Percentiles rank a stretch among this genome's conserved stretches.
Evolutionary conservation across 2,797 vertebrate species (phyloP).

Genomic region (Malacoctenus gilli): DNA sequence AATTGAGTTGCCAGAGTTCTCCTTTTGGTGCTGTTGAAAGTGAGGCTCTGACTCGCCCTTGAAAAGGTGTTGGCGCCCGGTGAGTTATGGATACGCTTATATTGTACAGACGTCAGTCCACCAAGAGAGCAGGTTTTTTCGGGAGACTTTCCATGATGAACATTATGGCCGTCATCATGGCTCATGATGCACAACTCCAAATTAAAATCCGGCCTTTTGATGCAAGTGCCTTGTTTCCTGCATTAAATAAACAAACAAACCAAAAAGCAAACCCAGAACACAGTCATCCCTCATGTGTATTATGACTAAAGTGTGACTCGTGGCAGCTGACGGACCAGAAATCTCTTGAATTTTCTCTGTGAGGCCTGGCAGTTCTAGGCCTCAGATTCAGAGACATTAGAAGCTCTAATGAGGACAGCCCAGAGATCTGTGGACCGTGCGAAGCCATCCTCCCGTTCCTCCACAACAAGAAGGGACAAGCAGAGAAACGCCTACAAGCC

Average conservation of each 20-base stretch:
- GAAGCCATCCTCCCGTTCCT: constrained; percentile 43
- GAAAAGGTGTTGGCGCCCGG: constrained; percentile 48
- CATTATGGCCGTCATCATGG: constrained; percentile 51
- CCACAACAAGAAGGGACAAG: constrained; percentile 58
- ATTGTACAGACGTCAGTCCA: constrained; percentile 46
- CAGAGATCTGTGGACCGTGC: constrained; percentile 46
- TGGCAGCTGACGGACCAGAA: constrained; percentile 50
- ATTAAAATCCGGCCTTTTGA: constrained; percentile 47
- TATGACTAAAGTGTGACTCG: constrained; percentile 48
- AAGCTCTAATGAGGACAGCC: constrained; percentile 56
- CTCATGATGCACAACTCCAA: constrained; percentile 43
- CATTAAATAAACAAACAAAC: no score
- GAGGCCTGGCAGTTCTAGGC: constrained; percentile 20
- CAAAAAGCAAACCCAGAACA: no score
- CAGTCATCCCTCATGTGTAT: constrained; percentile 38
- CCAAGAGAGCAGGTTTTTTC: constrained; percentile 45
- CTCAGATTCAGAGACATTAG: constrained; percentile 42
- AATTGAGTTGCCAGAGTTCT: constrained; percentile 70
- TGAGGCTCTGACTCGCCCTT: constrained; percentile 61
- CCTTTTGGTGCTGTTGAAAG: constrained; percentile 60
- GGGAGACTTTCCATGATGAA: constrained; percentile 47
- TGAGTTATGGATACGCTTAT: constrained; percentile 65
- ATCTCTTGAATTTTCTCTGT: constrained; percentile 23
- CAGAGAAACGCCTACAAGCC: constrained; percentile 42
- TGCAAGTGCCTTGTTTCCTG: no score